phyloP scores from a whole-genome alignment of 2,113 vertebrate species.

The Cardinalis cardinalis region DNA sequence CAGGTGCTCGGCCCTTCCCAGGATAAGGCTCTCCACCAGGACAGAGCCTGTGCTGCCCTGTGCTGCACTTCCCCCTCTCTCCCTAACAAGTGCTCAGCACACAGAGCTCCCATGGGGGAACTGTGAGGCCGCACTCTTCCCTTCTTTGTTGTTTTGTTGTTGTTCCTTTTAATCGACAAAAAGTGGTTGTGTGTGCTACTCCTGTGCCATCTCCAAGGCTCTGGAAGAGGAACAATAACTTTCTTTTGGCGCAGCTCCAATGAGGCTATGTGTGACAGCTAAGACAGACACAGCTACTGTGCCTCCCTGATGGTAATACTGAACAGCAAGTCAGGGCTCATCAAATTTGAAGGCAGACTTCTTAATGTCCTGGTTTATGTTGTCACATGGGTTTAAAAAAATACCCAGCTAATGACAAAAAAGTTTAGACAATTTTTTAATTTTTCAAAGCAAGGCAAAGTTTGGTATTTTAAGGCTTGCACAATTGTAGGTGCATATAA shows the following conservation, averaged over 20 bases:
- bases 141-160: background rate
- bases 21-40: background rate
- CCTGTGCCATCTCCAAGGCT: background rate
- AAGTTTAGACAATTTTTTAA: background rate
- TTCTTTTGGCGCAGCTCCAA: background rate
- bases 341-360: background rate
- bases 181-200: background rate
- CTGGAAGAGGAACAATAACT: background rate
- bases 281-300: background rate
- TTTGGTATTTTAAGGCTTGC: background rate
- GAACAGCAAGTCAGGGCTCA: background rate
- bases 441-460: background rate
- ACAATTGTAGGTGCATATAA: background rate
- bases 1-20: background rate
- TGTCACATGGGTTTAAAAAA: background rate
- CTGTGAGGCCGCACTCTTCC: background rate
- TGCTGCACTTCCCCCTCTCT: rapidly evolving
- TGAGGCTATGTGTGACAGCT: background rate
- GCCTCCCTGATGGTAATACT: background rate
- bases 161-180: background rate
- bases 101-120: background rate
- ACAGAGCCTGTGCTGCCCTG: rapidly evolving
- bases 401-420: background rate
- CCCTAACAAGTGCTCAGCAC: background rate
- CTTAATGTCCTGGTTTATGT: background rate